Evolutionary conservation across 2,888 invertebrate species (phyloP).

Genomic region (Diaperis boleti): DNA sequence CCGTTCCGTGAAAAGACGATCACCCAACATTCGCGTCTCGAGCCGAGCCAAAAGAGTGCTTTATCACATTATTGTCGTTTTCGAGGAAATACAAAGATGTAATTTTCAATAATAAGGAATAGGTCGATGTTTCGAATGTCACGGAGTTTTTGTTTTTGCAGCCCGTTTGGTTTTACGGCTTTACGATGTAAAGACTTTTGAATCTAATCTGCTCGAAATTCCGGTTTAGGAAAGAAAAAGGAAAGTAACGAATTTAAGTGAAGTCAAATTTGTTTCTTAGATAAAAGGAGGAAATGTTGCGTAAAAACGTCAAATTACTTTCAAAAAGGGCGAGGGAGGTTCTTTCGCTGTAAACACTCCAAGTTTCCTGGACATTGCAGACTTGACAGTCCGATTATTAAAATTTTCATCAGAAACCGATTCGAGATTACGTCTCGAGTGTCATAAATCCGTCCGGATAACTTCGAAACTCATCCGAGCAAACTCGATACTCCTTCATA

Average conservation of each 20-base stretch:
- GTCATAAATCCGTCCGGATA: conserved; percentile 22
- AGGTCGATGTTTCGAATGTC: background rate
- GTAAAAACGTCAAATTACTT: background rate
- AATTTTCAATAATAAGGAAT: background rate
- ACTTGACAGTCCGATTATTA: conserved; percentile 13
- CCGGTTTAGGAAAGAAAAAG: background rate
- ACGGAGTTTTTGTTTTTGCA: background rate
- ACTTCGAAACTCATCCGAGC: conserved; percentile 3
- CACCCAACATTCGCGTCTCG: background rate
- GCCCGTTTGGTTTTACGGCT: conserved; percentile 1
- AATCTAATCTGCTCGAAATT: background rate
- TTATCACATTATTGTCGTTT: background rate
- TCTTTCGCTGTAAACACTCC: background rate
- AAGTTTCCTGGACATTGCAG: background rate
- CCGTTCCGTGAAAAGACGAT: conserved; percentile 1
- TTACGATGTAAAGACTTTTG: background rate
- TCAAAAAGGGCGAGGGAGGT: background rate
- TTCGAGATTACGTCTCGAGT: conserved; percentile 18
- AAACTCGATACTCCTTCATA: background rate
- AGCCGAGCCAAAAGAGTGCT: background rate
- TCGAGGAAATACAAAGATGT: conserved; percentile 2
- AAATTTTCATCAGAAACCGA: conserved; percentile 4
- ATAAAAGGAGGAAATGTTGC: background rate
- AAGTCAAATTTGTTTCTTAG: background rate
- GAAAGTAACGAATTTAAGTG: background rate